phyloP scores from a whole-genome alignment of 64 coral and sea anemone species.

The Actinia tenebrosa region DNA sequence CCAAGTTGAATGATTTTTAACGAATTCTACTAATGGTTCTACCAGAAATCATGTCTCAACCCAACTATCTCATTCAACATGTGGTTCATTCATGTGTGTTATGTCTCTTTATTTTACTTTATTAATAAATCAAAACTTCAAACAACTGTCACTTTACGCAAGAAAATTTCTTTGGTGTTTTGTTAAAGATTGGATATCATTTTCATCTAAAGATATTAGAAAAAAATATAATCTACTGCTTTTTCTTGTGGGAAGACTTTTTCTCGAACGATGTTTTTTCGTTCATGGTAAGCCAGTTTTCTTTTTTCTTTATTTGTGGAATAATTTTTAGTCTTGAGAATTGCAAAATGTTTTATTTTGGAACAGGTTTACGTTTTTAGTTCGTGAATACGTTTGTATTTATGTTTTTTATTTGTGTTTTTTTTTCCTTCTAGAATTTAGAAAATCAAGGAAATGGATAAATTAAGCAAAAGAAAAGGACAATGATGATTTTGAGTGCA shows the following conservation, averaged over 20 bases:
- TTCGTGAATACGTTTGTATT: neutral
- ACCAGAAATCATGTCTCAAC: neutral
- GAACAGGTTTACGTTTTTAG: neutral
- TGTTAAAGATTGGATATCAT: neutral
- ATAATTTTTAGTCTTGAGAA: neutral
- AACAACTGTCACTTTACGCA: neutral
- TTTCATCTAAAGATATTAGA: neutral
- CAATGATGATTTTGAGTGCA: slow-evolving; percentile 3
- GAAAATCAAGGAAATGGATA: neutral
- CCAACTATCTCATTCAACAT: slow-evolving; percentile 1
- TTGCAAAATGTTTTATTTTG: neutral
- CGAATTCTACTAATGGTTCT: neutral
- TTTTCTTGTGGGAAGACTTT: too few species aligned
- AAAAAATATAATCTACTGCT: too few species aligned
- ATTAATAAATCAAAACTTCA: slow-evolving; percentile 14
- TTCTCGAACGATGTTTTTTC: neutral
- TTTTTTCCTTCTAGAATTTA: neutral
- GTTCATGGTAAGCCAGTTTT: neutral
- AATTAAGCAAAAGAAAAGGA: neutral
- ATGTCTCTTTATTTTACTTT: neutral
- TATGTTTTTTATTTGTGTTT: neutral
- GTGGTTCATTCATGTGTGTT: slow-evolving; percentile 11
- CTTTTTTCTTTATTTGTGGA: neutral
- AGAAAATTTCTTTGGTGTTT: neutral
- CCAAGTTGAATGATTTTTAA: neutral